These are phyloP conservation scores for Motacilla tschutschensis DNA, from an alignment of 2,113 vertebrate species.

Conservation along the genomic window DNA sequence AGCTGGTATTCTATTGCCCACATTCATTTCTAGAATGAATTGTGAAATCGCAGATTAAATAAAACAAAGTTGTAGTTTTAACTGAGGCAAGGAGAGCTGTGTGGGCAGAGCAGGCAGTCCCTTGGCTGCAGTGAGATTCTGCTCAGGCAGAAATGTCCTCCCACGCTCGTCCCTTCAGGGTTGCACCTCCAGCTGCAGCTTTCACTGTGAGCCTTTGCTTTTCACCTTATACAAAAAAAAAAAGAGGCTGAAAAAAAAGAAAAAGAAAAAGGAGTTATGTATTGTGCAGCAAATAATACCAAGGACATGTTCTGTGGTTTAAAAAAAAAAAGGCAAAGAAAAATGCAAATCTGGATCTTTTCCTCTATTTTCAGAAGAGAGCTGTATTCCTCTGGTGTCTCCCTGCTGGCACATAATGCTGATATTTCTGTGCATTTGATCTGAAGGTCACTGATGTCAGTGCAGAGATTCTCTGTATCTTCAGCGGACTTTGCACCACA, in stretches of 20 bases:
- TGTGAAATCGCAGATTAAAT: background rate
- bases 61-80: background rate
- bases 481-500: background rate
- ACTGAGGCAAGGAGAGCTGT: background rate
- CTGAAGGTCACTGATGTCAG: background rate
- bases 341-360: background rate
- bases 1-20: background rate
- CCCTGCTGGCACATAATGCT: background rate
- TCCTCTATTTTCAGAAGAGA: background rate
- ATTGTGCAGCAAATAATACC: background rate
- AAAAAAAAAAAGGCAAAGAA: background rate
- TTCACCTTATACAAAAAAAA: background rate
- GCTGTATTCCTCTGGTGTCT: background rate
- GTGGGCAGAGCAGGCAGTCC: conserved; percentile 10
- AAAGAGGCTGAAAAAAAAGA: background rate
- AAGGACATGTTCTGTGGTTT: background rate
- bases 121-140: background rate
- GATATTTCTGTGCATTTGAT: background rate
- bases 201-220: background rate
- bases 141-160: conserved; percentile 12
- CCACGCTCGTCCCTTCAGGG: background rate
- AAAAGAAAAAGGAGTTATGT: background rate
- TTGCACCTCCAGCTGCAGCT: background rate
- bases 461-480: background rate
- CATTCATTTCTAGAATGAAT: background rate